phyloP scores from a whole-genome alignment of 2,113 vertebrate genomes.

The Zosterops pallidus region DNA sequence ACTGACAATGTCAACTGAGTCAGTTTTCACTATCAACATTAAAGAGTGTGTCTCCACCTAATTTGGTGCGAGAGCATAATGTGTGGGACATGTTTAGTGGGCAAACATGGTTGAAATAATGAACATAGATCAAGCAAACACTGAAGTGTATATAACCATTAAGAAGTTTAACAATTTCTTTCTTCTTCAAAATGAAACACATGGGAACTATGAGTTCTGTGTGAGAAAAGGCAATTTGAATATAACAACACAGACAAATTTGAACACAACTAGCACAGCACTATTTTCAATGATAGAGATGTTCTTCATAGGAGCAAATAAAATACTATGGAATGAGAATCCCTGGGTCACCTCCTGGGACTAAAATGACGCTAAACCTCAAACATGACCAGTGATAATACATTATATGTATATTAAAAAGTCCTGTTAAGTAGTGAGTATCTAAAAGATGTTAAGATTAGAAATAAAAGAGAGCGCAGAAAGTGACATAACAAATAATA shows the following conservation, averaged over 20 bases:
- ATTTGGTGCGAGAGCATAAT: not conserved
- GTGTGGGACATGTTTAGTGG: not conserved
- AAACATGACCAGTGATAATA: not conserved
- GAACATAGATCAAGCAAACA: not conserved
- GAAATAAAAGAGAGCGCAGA: not conserved
- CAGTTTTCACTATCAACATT: not conserved
- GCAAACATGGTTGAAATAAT: not conserved
- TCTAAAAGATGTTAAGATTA: not conserved
- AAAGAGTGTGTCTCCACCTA: not conserved
- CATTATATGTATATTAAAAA: not conserved
- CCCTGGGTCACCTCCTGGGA: not conserved
- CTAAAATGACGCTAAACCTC: not conserved
- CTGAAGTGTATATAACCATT: not conserved
- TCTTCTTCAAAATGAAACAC: not conserved
- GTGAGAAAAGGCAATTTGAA: not conserved
- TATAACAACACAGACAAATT: not conserved
- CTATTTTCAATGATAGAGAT: not conserved
- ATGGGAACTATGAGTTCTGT: not conserved
- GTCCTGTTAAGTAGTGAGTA: not conserved
- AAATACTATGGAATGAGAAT: not conserved
- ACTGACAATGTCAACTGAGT: not conserved
- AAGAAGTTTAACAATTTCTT: not conserved
- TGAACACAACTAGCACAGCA: not conserved
- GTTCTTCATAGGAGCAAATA: not conserved
- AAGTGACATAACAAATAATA: not conserved